phyloP scores from a whole-genome alignment of 2,888 invertebrate species.

The Protophormia terraenovae region DNA sequence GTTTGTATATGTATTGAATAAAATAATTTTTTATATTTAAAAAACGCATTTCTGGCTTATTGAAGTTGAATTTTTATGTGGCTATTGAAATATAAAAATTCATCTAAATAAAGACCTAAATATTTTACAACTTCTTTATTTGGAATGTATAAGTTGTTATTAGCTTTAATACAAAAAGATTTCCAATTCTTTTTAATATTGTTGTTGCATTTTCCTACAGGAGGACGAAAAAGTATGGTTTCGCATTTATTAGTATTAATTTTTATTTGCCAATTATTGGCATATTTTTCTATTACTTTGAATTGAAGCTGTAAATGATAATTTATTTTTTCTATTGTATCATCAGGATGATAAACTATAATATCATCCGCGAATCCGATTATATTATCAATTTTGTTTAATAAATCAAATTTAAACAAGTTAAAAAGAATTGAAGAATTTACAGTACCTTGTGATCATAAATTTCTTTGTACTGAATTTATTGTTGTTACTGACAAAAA shows the following conservation, averaged over 20 bases:
- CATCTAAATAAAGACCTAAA: conserved; percentile 26
- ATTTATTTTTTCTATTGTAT: conserved; percentile 23
- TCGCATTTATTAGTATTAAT: too few relatives aligned
- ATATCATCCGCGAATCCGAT: conserved; percentile 45
- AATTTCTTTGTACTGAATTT: too few relatives aligned
- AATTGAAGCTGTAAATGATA: too few relatives aligned
- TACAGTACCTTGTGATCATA: too few relatives aligned
- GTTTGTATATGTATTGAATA: background rate
- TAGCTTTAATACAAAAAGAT: conserved; percentile 17
- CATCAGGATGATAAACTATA: too few relatives aligned
- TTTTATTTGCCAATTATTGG: conserved; percentile 10
- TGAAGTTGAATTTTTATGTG: too few relatives aligned
- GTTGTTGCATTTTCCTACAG: conserved; percentile 42
- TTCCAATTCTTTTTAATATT: conserved; percentile 42
- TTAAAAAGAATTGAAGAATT: background rate
- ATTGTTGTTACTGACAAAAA: too few relatives aligned
- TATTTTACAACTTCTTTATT: background rate
- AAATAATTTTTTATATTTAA: conserved; percentile 8
- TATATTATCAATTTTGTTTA: conserved; percentile 20
- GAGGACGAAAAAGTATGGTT: conserved; percentile 31
- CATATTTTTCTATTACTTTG: conserved; percentile 16
- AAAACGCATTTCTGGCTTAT: conserved; percentile 17
- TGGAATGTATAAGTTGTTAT: background rate
- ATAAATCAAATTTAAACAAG: conserved; percentile 4
- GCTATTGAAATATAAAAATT: too few relatives aligned